A percentile compares a stretch with the other conserved stretches of the same genome.
Evolutionary conservation across 2,113 vertebrate species (phyloP).

Genomic region (Strigops habroptila): DNA sequence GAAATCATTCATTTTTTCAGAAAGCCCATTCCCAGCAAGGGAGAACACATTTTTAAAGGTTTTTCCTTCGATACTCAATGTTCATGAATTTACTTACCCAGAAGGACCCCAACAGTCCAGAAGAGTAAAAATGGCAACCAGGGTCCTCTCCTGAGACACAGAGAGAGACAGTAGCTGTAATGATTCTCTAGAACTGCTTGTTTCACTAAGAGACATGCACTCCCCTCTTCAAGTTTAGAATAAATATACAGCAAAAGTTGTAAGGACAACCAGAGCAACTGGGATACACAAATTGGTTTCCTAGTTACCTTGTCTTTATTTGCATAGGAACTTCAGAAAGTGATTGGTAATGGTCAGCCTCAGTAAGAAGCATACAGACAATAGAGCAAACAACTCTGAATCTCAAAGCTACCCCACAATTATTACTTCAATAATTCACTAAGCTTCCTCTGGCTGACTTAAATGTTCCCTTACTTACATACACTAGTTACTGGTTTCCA

Average conservation of each 20-base stretch:
- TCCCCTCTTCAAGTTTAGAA: not conserved
- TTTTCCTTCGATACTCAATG: not conserved
- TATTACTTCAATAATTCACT: not conserved
- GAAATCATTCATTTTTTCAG: not conserved
- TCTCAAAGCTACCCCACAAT: not conserved
- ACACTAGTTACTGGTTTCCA: not conserved
- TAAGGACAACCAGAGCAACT: not conserved
- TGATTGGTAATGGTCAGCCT: not conserved
- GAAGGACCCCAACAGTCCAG: not conserved
- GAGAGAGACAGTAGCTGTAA: not conserved
- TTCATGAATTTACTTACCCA: not conserved
- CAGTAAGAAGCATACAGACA: not conserved
- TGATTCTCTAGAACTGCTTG: not conserved
- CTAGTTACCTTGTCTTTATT: not conserved
- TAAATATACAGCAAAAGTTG: not conserved
- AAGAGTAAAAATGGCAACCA: not conserved
- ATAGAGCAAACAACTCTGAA: not conserved
- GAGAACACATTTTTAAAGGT: not conserved
- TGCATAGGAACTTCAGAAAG: not conserved
- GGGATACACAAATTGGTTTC: not conserved
- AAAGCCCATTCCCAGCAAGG: not conserved
- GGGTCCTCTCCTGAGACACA: not conserved
- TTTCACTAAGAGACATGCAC: not conserved
- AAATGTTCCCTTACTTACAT: not conserved
- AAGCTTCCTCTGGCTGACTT: not conserved